Base-by-base conservation (phyloP, 2,888 invertebrate species). In the Aphodius granarius region DNA sequence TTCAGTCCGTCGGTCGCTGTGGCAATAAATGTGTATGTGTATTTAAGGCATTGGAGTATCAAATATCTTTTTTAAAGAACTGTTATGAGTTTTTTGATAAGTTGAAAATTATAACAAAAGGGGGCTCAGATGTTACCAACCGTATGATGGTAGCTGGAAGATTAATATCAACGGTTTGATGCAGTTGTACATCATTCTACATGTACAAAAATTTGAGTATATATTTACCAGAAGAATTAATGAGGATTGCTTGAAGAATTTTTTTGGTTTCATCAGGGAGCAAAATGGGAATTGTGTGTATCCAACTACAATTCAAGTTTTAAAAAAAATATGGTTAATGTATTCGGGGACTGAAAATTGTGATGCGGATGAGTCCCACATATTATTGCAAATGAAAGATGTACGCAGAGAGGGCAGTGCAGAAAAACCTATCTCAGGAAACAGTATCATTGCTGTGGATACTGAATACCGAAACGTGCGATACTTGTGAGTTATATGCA, bases 1-100 rank as follows among this genome's bases (percentile, higher is more conserved):
- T 75, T 81, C 0, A 81, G 81, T 75, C 22, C 66, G 16, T 78
- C 80, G 63, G 80, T 81, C 15, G 78, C 81, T 65, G 70, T 77
- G 63, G 78, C 73, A n/a, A 70, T 82, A 71, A 76, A 76, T 22
- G 78, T 75, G 13, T 78, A 79, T 71, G 63, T 80, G 64, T 64
- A 63, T 65, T 73, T 76, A 73, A 72, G 71, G 76, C 76, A 18
- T 22, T 72, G 19, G 74, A 78, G 22, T 71, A 76, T 68, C 78
- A 80, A 73, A 68, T 76, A 18, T 16, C 76, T 63, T 80, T 79
- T 78, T 78, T 81, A 64, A 63, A 77, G 17, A 76, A 80, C 63
- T 77, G 75, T 71, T 63, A 5, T 9, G 23, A 23, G 6, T 23
- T 23, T 23, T 23, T 23, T 23, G 23, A 23, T 5, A 66, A 66